phyloP scores from a whole-genome alignment of 2,113 vertebrate species.

The Otolemur garnettii region DNA sequence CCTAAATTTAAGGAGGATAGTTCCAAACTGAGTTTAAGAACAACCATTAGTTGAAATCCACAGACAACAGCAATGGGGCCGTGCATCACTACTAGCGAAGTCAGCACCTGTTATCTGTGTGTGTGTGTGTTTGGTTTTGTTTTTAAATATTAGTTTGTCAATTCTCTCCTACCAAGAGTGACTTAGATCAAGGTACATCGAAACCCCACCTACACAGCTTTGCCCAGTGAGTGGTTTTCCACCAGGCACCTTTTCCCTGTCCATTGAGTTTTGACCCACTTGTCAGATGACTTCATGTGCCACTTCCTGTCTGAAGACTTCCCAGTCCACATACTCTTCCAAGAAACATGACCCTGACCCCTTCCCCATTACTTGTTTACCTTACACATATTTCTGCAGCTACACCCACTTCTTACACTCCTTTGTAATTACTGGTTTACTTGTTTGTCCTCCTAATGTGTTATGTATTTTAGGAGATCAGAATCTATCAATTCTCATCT shows the following conservation, averaged over 20 bases:
- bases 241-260: rapidly evolving
- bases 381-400: background rate
- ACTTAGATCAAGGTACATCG: background rate
- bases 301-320: background rate
- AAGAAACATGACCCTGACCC: background rate
- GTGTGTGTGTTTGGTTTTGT: background rate
- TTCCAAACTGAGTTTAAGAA: background rate
- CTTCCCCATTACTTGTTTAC: background rate
- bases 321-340: background rate
- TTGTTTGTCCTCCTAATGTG: background rate
- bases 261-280: background rate
- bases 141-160: background rate
- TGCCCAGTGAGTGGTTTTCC: background rate
- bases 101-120: background rate
- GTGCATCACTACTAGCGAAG: background rate
- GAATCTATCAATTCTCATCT: background rate
- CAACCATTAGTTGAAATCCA: background rate
- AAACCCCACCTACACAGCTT: background rate
- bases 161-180: background rate
- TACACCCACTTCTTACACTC: background rate
- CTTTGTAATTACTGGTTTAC: background rate
- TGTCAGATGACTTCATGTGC: background rate
- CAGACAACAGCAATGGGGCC: background rate
- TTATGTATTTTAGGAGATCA: background rate
- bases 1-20: background rate